These are phyloP conservation scores for Parasteatoda tepidariorum DNA, from an alignment of 1,140 invertebrate species.

Conservation along the genomic window DNA sequence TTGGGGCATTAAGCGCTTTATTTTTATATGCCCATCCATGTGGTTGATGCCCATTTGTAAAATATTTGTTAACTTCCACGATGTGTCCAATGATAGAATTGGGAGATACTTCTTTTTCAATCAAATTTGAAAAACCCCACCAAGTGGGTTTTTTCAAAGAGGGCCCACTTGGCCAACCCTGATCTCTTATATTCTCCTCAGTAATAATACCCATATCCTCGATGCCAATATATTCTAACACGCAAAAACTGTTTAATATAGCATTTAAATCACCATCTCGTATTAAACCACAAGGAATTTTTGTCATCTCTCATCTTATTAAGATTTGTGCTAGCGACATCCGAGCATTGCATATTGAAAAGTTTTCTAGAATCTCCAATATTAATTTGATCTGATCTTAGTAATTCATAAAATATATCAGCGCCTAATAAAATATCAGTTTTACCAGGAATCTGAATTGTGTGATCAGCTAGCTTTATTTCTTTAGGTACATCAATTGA, in stretches of 20 bases:
- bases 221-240: not conserved
- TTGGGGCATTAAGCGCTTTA: no score
- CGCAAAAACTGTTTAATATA: constrained; percentile 1
- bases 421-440: not conserved
- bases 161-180: no score
- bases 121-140: no score
- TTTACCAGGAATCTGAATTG: not conserved
- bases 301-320: not conserved
- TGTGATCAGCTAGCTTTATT: not conserved
- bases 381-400: not conserved
- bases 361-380: not conserved
- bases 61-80: no score
- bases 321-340: not conserved
- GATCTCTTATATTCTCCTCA: not conserved
- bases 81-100: no score
- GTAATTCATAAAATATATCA: constrained; percentile 10
- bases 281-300: not conserved
- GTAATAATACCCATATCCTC: not conserved
- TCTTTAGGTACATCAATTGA: not conserved
- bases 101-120: no score
- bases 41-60: no score
- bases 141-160: no score
- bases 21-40: no score
- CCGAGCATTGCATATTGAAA: not conserved
- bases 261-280: not conserved